phyloP scores from a whole-genome alignment of 2,888 invertebrate species.

The Cabera pusaria region DNA sequence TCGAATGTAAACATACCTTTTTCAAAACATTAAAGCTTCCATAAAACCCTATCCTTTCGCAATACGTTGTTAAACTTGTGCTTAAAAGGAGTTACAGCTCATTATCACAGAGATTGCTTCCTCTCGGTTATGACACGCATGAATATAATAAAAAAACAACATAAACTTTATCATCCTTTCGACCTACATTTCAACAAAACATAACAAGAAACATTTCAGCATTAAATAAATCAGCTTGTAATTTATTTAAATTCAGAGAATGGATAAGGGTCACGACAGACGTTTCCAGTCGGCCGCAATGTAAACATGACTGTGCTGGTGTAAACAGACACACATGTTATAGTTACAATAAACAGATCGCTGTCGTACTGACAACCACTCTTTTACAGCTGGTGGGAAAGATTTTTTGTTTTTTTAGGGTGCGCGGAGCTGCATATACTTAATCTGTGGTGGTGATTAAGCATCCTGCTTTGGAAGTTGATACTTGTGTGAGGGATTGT shows the following conservation, averaged over 20 bases:
- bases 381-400: slow-evolving; percentile 19
- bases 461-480: slow-evolving; percentile 15
- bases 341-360: slow-evolving; percentile 28
- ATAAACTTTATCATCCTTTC: background rate
- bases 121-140: background rate
- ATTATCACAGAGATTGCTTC: background rate
- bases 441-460: slow-evolving; percentile 8
- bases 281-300: slow-evolving; percentile 17
- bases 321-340: slow-evolving; percentile 21
- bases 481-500: slow-evolving; percentile 14
- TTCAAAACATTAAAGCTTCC: too few species aligned
- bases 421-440: too few species aligned
- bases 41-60: too few species aligned
- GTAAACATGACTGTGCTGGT: slow-evolving; percentile 16
- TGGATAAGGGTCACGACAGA: slow-evolving; percentile 20
- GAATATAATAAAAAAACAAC: background rate
- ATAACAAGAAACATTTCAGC: slow-evolving; percentile 5
- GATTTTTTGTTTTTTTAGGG: slow-evolving; percentile 6
- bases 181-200: background rate
- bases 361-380: slow-evolving; percentile 19
- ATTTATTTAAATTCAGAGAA: slow-evolving; percentile 25
- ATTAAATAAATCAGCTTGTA: slow-evolving; percentile 29
- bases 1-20: too few species aligned
- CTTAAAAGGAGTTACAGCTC: too few species aligned
- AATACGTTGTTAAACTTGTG: too few species aligned